Base-by-base conservation (phyloP, 1,140 invertebrate genomes). In the Lutraria rhynchaena region DNA sequence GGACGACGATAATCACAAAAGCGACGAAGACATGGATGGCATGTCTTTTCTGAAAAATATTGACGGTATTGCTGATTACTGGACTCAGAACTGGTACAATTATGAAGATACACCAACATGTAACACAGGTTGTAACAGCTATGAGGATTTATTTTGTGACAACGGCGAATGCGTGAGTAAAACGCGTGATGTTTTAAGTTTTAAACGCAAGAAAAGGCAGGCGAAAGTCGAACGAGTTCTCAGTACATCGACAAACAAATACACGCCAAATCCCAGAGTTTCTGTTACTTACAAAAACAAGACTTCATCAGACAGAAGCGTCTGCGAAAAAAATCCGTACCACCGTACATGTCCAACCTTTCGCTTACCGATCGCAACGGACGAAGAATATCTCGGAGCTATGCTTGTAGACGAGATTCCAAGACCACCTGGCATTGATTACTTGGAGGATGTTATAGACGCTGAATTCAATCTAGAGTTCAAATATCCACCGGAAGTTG, bases 21-120 rank as follows among this genome's bases (percentile, higher is more conserved):
- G n/a, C n/a, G 33, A 37, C 4, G 55, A 44, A 15, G 2, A 24
- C 15, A 61, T 81, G 53, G 27, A n/a, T 15, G 41, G 44, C 17
- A 70, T 70, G 65, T 24, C 44, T 9, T 65, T 65, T 31, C 2
- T 67, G 46, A n/a, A 27, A 19, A 69, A 67, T 29, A 67, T 13
- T 19, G 41, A 37, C 24, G 75, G 75, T 13, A 44, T 58, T 22
- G 75, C 51, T 33, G 46, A 78, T 35, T 67, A 46, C 29, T 81
- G 77, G 77, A 81, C 55, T 0, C 19, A 44, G 17, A 58, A 60
- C 17, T 81, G 77, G 77, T 81, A 31, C 27, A 41, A 35, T 4
- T 81, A 81, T 63, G 65, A 35, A 58, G 37, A 60, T 13, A 69
- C 49, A 17, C 77, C 77, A 17, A 49, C 51, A 3, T 81, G 77